Percentiles rank a stretch among this genome's conserved stretches.
phyloP scores from a whole-genome alignment of 1,140 invertebrate genomes.

The Drosophila bipectinata region DNA sequence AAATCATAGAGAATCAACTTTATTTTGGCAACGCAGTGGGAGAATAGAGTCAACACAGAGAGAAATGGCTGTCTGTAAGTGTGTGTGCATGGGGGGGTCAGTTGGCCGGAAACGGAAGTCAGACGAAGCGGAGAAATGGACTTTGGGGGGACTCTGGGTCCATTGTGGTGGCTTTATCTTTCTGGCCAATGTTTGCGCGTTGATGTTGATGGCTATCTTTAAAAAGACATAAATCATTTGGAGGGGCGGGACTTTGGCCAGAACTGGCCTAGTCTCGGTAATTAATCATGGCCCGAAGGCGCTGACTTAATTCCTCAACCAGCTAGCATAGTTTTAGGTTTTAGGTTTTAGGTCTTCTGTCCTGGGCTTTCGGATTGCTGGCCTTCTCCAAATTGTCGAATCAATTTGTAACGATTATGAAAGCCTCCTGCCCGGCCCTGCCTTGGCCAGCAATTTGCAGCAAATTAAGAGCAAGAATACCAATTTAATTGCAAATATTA shows the following conservation, averaged over 20 bases:
- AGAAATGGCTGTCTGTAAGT: slow-evolving; percentile 1
- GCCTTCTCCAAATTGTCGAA: slow-evolving; percentile 47
- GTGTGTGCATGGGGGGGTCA: slow-evolving; percentile 7
- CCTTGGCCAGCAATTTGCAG: slow-evolving; percentile 40
- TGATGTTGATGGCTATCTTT: slow-evolving; percentile 80
- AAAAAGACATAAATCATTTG: slow-evolving; percentile 77
- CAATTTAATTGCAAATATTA: slow-evolving; percentile 22
- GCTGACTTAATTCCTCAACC: slow-evolving; percentile 71
- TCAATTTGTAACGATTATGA: slow-evolving; percentile 60
- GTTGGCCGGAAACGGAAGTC: slow-evolving; percentile 63
- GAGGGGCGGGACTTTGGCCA: slow-evolving; percentile 1
- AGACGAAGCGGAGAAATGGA: slow-evolving; percentile 17
- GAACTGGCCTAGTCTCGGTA: slow-evolving; percentile 44
- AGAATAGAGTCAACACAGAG: slow-evolving; percentile 58
- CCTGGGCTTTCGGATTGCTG: background rate
- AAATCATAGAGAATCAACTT: slow-evolving; percentile 69
- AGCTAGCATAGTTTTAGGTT: slow-evolving; percentile 52
- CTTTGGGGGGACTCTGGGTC: slow-evolving; percentile 13
- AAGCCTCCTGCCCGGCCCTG: slow-evolving; percentile 2
- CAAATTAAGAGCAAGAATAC: slow-evolving; percentile 23
- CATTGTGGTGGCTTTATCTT: slow-evolving; percentile 73
- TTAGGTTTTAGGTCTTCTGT: slow-evolving; percentile 2
- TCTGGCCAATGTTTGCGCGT: slow-evolving; percentile 59
- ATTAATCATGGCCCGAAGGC: slow-evolving; percentile 72
- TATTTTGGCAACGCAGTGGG: slow-evolving; percentile 36